Conservation (phyloP, 2,888 invertebrate genomes). For the Fissipunctia ypsillon region DNA sequence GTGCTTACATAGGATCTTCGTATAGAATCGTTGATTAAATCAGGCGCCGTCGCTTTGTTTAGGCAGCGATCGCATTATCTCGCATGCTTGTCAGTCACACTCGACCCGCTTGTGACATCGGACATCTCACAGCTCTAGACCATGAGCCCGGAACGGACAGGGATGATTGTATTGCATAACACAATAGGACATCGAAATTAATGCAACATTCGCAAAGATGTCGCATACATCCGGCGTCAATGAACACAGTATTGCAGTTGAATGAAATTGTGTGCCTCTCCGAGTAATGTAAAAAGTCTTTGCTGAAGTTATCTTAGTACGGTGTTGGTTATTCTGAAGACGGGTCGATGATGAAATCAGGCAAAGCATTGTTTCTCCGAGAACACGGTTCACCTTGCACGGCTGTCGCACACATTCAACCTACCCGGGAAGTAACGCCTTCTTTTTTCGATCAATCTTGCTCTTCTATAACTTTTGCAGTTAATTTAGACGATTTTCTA, state of each 20-base stretch:
- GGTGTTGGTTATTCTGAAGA: slow-evolving; percentile 15
- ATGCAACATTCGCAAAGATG: slow-evolving; percentile 63
- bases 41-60: slow-evolving; percentile 79
- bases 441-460: slow-evolving; percentile 4
- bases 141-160: slow-evolving; percentile 67
- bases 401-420: background rate
- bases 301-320: slow-evolving; percentile 29
- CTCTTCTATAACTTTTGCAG: slow-evolving; percentile 1
- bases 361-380: slow-evolving; percentile 11
- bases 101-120: slow-evolving; percentile 77
- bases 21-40: slow-evolving; percentile 81
- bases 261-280: slow-evolving; percentile 25
- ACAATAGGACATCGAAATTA: slow-evolving; percentile 66
- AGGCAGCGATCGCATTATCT: slow-evolving; percentile 77
- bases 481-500: background rate
- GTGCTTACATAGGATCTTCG: slow-evolving; percentile 75
- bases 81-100: slow-evolving; percentile 78
- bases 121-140: slow-evolving; percentile 67
- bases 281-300: slow-evolving; percentile 23
- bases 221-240: slow-evolving; percentile 55
- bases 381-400: slow-evolving; percentile 16
- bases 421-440: background rate
- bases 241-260: slow-evolving; percentile 51
- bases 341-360: slow-evolving; percentile 30
- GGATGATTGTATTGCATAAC: slow-evolving; percentile 67